These are phyloP conservation scores for Drosophila tanythrix DNA, from an alignment of 2,888 invertebrate species.

Conservation along the genomic window DNA sequence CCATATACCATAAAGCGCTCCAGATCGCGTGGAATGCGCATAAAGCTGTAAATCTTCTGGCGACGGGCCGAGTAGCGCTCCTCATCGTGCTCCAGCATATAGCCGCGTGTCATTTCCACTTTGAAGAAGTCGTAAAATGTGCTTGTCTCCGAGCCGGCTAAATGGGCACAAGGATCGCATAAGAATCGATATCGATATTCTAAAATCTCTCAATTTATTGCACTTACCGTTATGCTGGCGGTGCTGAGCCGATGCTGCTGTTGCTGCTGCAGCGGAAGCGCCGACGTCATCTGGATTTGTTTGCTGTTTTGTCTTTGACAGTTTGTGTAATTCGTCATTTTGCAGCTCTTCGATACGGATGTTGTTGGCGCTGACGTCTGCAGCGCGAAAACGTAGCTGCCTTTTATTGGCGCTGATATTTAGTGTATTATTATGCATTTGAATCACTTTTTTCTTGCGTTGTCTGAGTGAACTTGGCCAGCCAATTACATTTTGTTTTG, in stretches of 20 bases:
- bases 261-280: conserved; percentile 16
- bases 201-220: background rate
- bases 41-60: conserved; percentile 98
- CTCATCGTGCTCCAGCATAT: conserved; percentile 97
- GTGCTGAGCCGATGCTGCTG: conserved; percentile 32
- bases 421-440: conserved; percentile 55
- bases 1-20: conserved; percentile 97
- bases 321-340: conserved; percentile 39
- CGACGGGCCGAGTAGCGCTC: conserved; percentile 96
- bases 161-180: background rate
- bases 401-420: conserved; percentile 50
- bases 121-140: conserved; percentile 89
- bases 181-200: background rate
- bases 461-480: conserved; percentile 31
- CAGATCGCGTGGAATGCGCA: conserved; percentile 96
- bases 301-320: conserved; percentile 47
- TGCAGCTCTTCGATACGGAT: conserved; percentile 62
- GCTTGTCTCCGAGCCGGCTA: conserved; percentile 51
- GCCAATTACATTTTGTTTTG: conserved; percentile 61
- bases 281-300: conserved; percentile 68
- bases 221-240: conserved; percentile 51
- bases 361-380: conserved; percentile 42
- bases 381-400: conserved; percentile 69
- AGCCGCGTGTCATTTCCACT: conserved; percentile 96
- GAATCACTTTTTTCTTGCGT: conserved; percentile 17